Evolutionary conservation across 2,113 vertebrate species (phyloP), one percentile per base, ranked within the genome.

Genomic region (Herpailurus yagouaroundi): DNA sequence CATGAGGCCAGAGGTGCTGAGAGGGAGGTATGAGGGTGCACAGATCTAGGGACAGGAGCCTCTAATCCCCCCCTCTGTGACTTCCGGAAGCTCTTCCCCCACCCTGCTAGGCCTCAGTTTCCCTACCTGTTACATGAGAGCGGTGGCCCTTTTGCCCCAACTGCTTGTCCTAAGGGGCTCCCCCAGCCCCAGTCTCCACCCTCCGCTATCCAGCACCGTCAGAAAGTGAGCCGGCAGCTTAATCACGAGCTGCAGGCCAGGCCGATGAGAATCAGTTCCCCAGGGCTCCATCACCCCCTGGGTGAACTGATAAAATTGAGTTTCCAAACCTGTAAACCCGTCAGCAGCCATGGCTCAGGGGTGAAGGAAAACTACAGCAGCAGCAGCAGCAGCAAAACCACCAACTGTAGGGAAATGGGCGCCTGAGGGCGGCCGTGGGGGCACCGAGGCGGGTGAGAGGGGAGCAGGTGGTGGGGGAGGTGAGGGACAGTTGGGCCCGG

Each of bases 401-500:
- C 29, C 18, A 55, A 73, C 95, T 55, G 50, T 19, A 10, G 73
- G 36, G 31, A 41, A 48, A 11, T 0, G 2, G 0, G 23, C 4
- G 11, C 48, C 83, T 13, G 9, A 9, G 23, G 66, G 11, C 1
- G 3, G 33, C 19, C 4, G 21, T 3, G 0, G 68, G 52, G 63
- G 15, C 4, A 4, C 14, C 1, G 2, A 38, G 69, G 31, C 27
- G 0, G 1, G 38, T 4, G 0, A 12, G 2, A 15, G 4, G 9
- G 33, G 13, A 60, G 63, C 23, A 18, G 18, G 14, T 7, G 41
- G 25, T 1, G 2, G 13, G 13, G 66, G 50, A 63, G 33, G 48
- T 8, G 29, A 68, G 71, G 73, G 64, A 13, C 64, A 12, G 23
- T 21, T 21, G 25, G 36, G 57, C 7, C 69, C 96, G 68, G n/a